Percentiles rank a stretch among this genome's conserved stretches.
Evolutionary conservation across 2,797 vertebrate species (phyloP).

Genomic region (Philypnodon macrostomus): DNA sequence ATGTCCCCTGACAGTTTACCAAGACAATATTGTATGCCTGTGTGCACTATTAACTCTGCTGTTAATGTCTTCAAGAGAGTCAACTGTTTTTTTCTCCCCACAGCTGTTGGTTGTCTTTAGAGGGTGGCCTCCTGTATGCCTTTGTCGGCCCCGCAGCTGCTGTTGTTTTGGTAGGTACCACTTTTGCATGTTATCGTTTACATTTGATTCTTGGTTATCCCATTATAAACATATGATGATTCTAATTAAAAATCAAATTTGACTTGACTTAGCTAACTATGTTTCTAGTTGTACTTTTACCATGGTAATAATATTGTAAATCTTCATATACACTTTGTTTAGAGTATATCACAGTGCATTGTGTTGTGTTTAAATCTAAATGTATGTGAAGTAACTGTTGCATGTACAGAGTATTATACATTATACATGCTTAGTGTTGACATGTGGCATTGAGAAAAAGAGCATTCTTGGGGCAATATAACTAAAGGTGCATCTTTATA

Average conservation of each 20-base stretch:
- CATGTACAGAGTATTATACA: not conserved
- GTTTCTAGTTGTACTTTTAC: too few species aligned
- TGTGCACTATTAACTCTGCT: conserved; percentile 66
- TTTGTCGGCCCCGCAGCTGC: conserved; percentile 98
- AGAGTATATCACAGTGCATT: not conserved
- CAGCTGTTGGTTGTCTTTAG: conserved; percentile 98
- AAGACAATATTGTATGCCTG: conserved; percentile 55
- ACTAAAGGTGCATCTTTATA: too few species aligned
- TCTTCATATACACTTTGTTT: too few species aligned
- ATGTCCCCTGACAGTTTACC: conserved; percentile 54
- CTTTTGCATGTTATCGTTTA: conserved; percentile 17
- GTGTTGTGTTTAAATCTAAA: not conserved
- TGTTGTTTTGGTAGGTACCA: conserved; percentile 92
- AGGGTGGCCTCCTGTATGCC: conserved; percentile 97
- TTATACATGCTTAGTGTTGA: not conserved
- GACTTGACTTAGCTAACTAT: too few species aligned
- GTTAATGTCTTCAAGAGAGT: conserved; percentile 80
- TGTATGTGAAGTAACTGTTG: not conserved
- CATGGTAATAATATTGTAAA: too few species aligned
- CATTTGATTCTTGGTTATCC: too few species aligned
- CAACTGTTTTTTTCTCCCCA: conserved; percentile 59
- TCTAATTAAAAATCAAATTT: too few species aligned
- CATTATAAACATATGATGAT: too few species aligned
- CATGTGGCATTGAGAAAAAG: not conserved
- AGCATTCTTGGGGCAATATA: not conserved